phyloP scores from a whole-genome alignment of 2,888 invertebrate species.

The Apamea anceps region DNA sequence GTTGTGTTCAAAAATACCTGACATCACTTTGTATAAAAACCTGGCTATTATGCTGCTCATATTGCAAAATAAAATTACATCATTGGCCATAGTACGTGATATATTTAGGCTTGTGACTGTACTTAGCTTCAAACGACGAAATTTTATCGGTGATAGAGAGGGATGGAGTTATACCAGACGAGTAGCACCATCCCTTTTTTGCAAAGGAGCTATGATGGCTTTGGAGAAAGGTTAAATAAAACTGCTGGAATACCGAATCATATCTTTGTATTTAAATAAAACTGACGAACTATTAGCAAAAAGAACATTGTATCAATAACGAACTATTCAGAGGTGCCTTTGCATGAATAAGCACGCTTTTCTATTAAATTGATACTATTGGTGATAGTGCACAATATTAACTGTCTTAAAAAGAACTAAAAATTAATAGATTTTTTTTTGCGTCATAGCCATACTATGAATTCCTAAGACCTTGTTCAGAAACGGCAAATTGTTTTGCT shows the following conservation, averaged over 20 bases:
- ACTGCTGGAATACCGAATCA: constrained; percentile 56
- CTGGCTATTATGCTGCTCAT: too few relatives aligned
- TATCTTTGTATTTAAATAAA: constrained; percentile 67
- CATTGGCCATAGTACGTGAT: too few relatives aligned
- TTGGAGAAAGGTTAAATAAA: constrained; percentile 43
- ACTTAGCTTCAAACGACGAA: background rate
- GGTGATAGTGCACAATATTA: constrained; percentile 53
- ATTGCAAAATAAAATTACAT: too few relatives aligned
- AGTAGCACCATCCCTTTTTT: background rate
- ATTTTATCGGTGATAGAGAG: too few relatives aligned
- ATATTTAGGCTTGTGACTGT: too few relatives aligned
- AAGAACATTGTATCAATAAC: constrained; percentile 55
- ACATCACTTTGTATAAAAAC: too few relatives aligned
- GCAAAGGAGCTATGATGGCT: too few relatives aligned
- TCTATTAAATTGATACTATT: constrained; percentile 14
- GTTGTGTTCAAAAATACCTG: too few relatives aligned
- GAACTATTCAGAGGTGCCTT: constrained; percentile 46
- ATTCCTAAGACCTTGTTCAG: background rate
- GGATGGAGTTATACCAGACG: too few relatives aligned
- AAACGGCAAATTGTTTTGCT: background rate
- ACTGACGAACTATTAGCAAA: constrained; percentile 60
- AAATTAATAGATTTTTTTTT: background rate
- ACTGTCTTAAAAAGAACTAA: background rate
- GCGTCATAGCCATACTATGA: background rate
- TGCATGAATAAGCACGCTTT: constrained; percentile 45